Conservation (phyloP, 30 jellyfish, hydroid and myxozoan genomes). For the Hydractinia echinata region DNA sequence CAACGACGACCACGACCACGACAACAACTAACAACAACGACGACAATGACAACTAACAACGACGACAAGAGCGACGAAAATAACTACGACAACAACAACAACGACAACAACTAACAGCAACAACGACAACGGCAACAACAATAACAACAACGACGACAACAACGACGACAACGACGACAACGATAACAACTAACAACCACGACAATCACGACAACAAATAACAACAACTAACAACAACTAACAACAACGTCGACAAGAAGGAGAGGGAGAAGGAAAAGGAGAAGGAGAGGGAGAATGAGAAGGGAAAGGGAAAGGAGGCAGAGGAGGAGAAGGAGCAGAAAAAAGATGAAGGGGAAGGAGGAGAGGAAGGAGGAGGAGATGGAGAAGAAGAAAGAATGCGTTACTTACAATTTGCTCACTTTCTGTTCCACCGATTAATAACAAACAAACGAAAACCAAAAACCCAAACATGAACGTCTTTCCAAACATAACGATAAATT, state of each 20-base stretch:
- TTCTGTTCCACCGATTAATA: constrained; percentile 3
- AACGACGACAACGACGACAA: too few species aligned
- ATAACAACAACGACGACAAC: too few species aligned
- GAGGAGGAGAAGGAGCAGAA: background rate
- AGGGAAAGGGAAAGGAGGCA: background rate
- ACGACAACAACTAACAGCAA: too few species aligned
- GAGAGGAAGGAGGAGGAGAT: background rate
- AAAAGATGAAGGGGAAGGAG: background rate
- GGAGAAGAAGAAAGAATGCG: background rate
- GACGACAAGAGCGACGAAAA: too few species aligned
- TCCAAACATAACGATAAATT: background rate
- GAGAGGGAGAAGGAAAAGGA: background rate
- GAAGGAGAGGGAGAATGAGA: background rate
- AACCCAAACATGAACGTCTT: constrained; percentile 9
- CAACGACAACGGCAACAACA: too few species aligned
- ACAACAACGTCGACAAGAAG: background rate
- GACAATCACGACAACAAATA: too few species aligned
- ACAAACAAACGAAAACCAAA: background rate
- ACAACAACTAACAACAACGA: too few species aligned
- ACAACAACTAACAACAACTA: too few species aligned
- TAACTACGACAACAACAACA: too few species aligned
- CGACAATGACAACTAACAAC: too few species aligned
- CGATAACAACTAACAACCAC: too few species aligned
- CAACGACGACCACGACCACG: too few species aligned
- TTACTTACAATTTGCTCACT: background rate